Conservation (phyloP, 2,797 vertebrate genomes). For the Tangara arthus region DNA sequence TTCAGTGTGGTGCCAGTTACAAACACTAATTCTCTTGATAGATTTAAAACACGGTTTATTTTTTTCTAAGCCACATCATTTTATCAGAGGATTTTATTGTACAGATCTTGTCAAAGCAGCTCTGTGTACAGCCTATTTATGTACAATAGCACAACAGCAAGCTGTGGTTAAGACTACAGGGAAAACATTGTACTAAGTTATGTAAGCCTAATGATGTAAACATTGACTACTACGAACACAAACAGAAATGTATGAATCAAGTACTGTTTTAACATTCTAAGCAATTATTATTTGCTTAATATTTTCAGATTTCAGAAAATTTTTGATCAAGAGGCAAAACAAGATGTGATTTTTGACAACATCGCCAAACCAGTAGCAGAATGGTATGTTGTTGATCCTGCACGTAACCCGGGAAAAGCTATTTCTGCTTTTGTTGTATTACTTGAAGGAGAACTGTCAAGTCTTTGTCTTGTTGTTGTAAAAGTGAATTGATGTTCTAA, state of each 20-base stretch:
- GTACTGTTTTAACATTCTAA: constrained; percentile 56
- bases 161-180: constrained; percentile 67
- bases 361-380: constrained; percentile 94
- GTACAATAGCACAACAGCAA: constrained; percentile 58
- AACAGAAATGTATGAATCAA: constrained; percentile 63
- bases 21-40: constrained; percentile 69
- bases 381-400: constrained; percentile 80
- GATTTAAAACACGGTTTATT: constrained; percentile 59
- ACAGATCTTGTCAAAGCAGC: constrained; percentile 73
- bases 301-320: constrained; percentile 90
- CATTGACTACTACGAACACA: constrained; percentile 47
- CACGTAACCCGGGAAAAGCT: not conserved
- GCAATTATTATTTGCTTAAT: constrained; percentile 60
- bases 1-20: constrained; percentile 59
- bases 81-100: constrained; percentile 76
- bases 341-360: constrained; percentile 91
- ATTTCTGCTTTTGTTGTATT: not conserved
- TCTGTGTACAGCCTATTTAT: constrained; percentile 71
- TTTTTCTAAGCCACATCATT: constrained; percentile 61
- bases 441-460: not conserved
- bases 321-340: constrained; percentile 88
- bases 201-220: constrained; percentile 73
- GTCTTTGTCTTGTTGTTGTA: not conserved
- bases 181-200: constrained; percentile 74
- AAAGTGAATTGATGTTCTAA: not conserved